Base-by-base conservation (phyloP, 2,888 invertebrate species). In the Sipha maydis region DNA sequence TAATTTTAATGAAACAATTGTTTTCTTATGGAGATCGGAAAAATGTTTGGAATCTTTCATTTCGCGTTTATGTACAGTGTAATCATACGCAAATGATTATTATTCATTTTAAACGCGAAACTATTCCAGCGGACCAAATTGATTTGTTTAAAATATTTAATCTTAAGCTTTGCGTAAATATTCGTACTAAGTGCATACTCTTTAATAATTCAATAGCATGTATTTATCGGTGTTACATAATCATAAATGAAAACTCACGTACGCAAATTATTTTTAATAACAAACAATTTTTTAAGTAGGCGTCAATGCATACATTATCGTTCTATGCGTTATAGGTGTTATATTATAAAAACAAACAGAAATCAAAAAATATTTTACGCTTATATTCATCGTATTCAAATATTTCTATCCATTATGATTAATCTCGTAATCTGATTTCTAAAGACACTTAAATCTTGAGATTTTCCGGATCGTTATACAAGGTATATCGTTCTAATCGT, bases 1-100 rank as follows among this genome's bases (percentile, higher is more conserved):
- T 67, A 75, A 67, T 75, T 88, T 82, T 88, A 76, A 88, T 48
- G 82, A 82, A 88, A 76, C 61, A 75, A 82, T 88, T 88, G 41
- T 69, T n/a, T n/a, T 67, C 48, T 69, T 69, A 31, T 14, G 69
- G 28, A 75, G 14, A 41, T 67, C 17, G 69, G 31, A 69, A 67
- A 78, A 78, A 77, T 31, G 28, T 69, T 34, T n/a, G 78, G 85
- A 78, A 69, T 78, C n/a, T 48, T 28, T 28, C 41, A 41, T 48
- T 31, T 83, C 25, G 21, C 21, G 14, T 41, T 61, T 48, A 48
- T 11, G 14, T 48, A 48, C 14, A 48, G 14, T 48, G 14, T 14
- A 48, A 48, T 14, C 8, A 0, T 48, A 14, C 48, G 14, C 48
- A 11, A 8, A 48, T 11, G 9, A 19, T 19, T 61, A 61, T 61